These are phyloP conservation scores for Pogonognathellus flavescens DNA, from an alignment of 1,140 invertebrate species.

Conservation along the genomic window DNA sequence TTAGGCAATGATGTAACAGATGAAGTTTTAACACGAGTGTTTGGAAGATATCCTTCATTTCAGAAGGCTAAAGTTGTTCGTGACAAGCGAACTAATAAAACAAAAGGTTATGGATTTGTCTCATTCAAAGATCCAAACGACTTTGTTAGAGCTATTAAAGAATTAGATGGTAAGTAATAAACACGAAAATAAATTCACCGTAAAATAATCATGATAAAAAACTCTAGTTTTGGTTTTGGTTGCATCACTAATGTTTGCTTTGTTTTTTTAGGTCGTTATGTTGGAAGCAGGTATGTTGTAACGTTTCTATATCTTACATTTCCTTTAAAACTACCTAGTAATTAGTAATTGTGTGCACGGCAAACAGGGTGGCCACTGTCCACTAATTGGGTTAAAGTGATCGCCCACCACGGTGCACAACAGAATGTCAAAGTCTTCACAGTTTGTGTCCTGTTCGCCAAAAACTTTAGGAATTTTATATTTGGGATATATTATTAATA, in stretches of 20 bases:
- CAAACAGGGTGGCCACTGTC: not conserved
- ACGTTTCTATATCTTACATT: not conserved
- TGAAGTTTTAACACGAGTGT: conserved; percentile 92
- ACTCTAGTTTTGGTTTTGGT: too few relatives aligned
- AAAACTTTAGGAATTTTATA: too few relatives aligned
- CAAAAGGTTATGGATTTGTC: conserved; percentile 98
- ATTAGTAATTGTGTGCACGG: too few relatives aligned
- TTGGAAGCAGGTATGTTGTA: conserved; percentile 80
- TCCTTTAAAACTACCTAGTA: too few relatives aligned
- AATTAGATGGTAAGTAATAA: conserved; percentile 92
- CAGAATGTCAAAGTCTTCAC: too few relatives aligned
- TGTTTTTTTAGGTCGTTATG: conserved; percentile 83
- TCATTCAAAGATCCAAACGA: conserved; percentile 98
- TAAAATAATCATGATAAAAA: too few relatives aligned
- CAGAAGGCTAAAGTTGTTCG: conserved; percentile 94
- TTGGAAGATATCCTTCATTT: conserved; percentile 96
- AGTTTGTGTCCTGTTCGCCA: too few relatives aligned
- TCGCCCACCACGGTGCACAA: too few relatives aligned
- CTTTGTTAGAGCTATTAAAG: conserved; percentile 98
- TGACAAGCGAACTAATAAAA: conserved; percentile 97
- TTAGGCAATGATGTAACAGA: conserved; percentile 99
- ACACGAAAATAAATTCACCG: too few relatives aligned
- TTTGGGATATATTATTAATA: too few relatives aligned
- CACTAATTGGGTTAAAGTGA: too few relatives aligned
- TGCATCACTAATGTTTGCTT: not conserved